A percentile compares a stretch with the other conserved stretches of the same genome.
Evolutionary conservation across 2,113 vertebrate species (phyloP).

Genomic region (Thunnus thynnus): DNA sequence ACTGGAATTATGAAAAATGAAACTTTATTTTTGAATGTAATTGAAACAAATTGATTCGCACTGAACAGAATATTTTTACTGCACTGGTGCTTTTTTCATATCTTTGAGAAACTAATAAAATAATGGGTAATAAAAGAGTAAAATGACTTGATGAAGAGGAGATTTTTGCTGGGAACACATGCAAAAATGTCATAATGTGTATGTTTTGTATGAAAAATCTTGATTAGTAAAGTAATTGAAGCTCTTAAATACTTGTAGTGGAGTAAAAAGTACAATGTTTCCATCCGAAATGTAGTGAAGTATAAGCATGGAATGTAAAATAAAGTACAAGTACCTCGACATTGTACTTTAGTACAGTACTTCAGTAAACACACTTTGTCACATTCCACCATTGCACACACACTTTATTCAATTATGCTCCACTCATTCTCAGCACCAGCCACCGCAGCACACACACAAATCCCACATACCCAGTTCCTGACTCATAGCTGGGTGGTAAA

Average conservation of each 20-base stretch:
- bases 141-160: neutral
- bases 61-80: neutral
- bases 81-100: neutral
- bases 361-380: neutral
- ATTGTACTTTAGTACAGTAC: neutral
- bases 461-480: slow-evolving; percentile 36
- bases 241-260: neutral
- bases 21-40: neutral
- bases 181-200: neutral
- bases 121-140: neutral
- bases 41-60: neutral
- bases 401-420: slow-evolving; percentile 4
- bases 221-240: no score
- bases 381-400: slow-evolving; percentile 8
- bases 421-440: neutral
- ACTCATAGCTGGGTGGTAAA: slow-evolving; percentile 41
- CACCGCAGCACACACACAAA: slow-evolving; percentile 31
- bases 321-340: neutral
- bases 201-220: neutral
- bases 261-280: no score
- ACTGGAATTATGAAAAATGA: neutral
- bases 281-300: no score
- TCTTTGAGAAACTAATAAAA: neutral
- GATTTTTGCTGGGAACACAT: neutral
- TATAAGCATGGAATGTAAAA: neutral